phyloP scores from a whole-genome alignment of 2,113 vertebrate species.

The Rostratula benghalensis region DNA sequence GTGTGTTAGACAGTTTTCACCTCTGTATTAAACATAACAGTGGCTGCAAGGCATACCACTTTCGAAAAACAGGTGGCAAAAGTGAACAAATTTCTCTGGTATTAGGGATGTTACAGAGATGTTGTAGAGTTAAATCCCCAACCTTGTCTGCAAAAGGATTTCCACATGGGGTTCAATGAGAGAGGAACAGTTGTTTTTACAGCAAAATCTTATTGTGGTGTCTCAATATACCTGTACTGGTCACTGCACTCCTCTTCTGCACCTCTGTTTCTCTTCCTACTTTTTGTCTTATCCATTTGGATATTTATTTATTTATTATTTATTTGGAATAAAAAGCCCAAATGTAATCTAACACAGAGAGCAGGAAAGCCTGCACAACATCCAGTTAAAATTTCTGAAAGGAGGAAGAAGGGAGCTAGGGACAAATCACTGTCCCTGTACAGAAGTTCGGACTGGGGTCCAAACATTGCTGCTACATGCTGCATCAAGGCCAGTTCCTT shows the following conservation, averaged over 20 bases:
- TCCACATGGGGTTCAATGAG: background rate
- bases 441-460: background rate
- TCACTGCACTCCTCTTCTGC: background rate
- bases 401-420: background rate
- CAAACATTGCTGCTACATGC: background rate
- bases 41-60: background rate
- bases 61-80: background rate
- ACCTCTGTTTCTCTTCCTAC: background rate
- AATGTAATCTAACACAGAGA: background rate
- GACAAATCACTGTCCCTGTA: background rate
- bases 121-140: background rate
- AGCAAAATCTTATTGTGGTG: background rate
- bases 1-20: background rate
- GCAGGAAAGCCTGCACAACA: background rate
- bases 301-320: too few species aligned
- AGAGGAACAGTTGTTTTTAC: background rate
- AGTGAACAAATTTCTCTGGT: background rate
- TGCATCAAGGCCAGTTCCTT: background rate
- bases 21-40: background rate
- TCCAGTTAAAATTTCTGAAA: background rate
- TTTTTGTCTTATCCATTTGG: background rate
- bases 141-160: background rate
- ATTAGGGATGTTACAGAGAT: background rate
- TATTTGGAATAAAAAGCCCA: background rate
- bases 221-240: background rate